phyloP scores from a whole-genome alignment of 2,113 vertebrate species.

The Perca flavescens region DNA sequence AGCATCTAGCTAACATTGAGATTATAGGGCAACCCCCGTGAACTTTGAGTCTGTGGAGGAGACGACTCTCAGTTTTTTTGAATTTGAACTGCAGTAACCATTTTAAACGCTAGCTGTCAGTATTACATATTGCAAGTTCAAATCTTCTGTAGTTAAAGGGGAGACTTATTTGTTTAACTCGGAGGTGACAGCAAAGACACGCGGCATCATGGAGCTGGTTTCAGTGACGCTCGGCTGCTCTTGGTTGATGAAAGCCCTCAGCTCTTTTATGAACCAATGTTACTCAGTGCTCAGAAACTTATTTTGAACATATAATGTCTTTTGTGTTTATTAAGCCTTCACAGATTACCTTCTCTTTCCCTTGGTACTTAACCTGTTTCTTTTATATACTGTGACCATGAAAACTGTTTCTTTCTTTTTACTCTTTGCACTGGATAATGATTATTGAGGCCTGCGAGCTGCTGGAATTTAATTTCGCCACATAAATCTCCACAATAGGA shows the following conservation, averaged over 20 bases:
- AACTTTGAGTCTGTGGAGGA: too few relatives aligned
- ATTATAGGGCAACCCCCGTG: too few relatives aligned
- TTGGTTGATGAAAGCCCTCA: constrained; percentile 39
- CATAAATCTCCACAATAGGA: constrained; percentile 86
- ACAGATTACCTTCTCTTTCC: constrained; percentile 58
- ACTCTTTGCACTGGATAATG: constrained; percentile 66
- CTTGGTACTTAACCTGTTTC: constrained; percentile 69
- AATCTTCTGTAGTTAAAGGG: not conserved
- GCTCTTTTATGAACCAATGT: constrained; percentile 59
- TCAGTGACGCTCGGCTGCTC: not conserved
- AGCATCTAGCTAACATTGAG: too few relatives aligned
- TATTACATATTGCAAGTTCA: not conserved
- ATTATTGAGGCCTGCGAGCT: constrained; percentile 80
- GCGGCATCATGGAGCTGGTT: not conserved
- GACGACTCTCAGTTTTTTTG: too few relatives aligned
- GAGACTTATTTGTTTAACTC: not conserved
- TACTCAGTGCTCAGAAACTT: constrained; percentile 41
- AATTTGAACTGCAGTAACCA: too few relatives aligned
- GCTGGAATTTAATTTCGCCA: constrained; percentile 85
- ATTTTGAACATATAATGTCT: constrained; percentile 61
- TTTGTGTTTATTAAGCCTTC: constrained; percentile 72
- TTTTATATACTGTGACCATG: constrained; percentile 75
- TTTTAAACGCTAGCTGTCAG: too few relatives aligned
- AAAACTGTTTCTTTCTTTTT: constrained; percentile 68
- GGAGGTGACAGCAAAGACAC: not conserved